Percentiles rank a stretch among this genome's conserved stretches.
phyloP scores from a whole-genome alignment of 2,888 invertebrate species.

The Piscicola geometra region DNA sequence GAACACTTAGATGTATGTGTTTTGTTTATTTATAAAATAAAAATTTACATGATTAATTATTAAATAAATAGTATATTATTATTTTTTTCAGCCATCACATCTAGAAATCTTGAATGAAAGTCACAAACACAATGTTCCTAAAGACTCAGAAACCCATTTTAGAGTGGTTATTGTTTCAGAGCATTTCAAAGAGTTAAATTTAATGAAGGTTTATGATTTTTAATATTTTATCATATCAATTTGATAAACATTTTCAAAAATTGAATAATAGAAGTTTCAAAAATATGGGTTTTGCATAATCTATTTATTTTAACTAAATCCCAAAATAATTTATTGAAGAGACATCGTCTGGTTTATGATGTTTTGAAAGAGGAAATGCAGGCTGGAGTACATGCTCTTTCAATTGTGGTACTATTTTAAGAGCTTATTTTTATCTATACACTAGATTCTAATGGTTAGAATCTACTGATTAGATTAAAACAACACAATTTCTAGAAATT shows the following conservation, averaged over 20 bases:
- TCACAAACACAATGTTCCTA: slow-evolving; percentile 32
- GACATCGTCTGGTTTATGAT: slow-evolving; percentile 32
- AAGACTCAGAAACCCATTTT: slow-evolving; percentile 31
- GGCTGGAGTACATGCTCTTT: slow-evolving; percentile 23
- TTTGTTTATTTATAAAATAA: neutral
- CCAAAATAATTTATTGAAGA: slow-evolving; percentile 9
- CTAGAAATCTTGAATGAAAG: slow-evolving; percentile 33
- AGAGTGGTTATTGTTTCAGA: slow-evolving; percentile 29
- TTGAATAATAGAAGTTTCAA: too few species aligned
- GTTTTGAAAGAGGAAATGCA: slow-evolving; percentile 23
- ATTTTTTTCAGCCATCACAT: slow-evolving; percentile 27
- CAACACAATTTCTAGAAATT: too few species aligned
- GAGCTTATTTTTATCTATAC: neutral
- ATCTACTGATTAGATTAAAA: too few species aligned
- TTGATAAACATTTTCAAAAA: too few species aligned
- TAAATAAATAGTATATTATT: neutral
- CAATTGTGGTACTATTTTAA: slow-evolving; percentile 20
- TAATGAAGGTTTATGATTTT: slow-evolving; percentile 17
- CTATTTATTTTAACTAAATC: neutral
- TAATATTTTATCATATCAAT: neutral
- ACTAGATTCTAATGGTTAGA: too few species aligned
- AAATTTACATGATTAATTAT: neutral
- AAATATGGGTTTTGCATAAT: too few species aligned
- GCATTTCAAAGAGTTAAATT: slow-evolving; percentile 5
- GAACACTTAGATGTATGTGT: neutral